Evolutionary conservation across 2,888 invertebrate species (phyloP).

Genomic region (Odontomyia ornata): DNA sequence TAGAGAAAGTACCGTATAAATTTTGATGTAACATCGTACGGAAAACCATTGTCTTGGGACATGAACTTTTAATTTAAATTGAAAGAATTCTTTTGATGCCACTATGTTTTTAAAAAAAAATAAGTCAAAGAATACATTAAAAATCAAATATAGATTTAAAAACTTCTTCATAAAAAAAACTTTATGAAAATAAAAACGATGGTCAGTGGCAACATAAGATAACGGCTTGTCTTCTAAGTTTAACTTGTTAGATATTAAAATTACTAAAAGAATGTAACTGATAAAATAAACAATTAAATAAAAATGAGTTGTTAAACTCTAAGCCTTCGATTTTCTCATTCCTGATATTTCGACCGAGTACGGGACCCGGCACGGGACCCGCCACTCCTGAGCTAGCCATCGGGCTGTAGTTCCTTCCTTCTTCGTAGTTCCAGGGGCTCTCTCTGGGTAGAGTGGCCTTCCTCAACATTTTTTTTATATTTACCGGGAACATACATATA

Average conservation of each 20-base stretch:
- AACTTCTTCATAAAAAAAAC: not conserved
- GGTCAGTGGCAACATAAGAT: conserved; percentile 38
- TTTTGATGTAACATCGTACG: not conserved
- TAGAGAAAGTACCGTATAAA: not conserved
- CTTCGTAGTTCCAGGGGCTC: too few relatives aligned
- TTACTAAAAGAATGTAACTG: not conserved
- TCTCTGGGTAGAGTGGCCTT: too few relatives aligned
- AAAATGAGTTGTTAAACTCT: too few relatives aligned
- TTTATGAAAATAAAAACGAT: not conserved
- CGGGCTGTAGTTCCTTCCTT: too few relatives aligned
- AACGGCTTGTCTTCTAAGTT: conserved; percentile 65
- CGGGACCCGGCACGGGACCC: too few relatives aligned
- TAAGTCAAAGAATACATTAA: not conserved
- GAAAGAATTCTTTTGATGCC: not conserved
- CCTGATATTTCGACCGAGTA: too few relatives aligned
- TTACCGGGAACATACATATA: too few relatives aligned
- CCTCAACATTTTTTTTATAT: too few relatives aligned
- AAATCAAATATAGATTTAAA: not conserved
- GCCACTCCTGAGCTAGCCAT: too few relatives aligned
- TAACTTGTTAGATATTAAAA: conserved; percentile 60
- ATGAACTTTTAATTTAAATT: not conserved
- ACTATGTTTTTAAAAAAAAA: not conserved
- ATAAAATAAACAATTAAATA: conserved; percentile 18
- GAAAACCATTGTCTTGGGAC: not conserved
- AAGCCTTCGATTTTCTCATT: too few relatives aligned